Evolutionary conservation across 2,888 invertebrate genomes (phyloP), one percentile per base, ranked within the genome.

Genomic region (Cyclophora punctaria): DNA sequence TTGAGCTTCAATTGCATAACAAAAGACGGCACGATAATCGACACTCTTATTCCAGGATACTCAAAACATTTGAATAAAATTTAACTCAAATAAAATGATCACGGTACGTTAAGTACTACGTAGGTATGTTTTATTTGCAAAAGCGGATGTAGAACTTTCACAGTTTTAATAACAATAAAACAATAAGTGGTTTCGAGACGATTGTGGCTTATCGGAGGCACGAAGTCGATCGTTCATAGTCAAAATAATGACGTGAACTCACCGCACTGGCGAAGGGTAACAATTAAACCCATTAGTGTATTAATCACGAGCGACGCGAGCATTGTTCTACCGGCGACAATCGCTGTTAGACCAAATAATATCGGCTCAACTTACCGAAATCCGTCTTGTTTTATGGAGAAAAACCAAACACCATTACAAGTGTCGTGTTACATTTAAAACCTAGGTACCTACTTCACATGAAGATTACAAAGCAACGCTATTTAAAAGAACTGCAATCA

Each of bases 271-370:
- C 62, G 20, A 20, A 56, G 64, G 63, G 66, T 71, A 75, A 79
- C 79, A 81, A 83, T 84, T 80, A 80, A 73, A 72, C 62, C 70
- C 81, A 84, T 84, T 83, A 81, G 80, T 82, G 80, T 80, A 84
- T 83, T 83, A 86, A 86, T 86, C 78, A 73, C 69, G 54, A 70
- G 59, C 71, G 65, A 63, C 67, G 64, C 64, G 56, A 69, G 78
- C 86, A 87, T 86, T 87, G 86, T 86, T 87, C 83, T 65, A 60
- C 58, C 53, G 66, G 48, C 78, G 82, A 84, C 85, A 83, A 82
- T 83, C 79, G 80, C 67, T 62, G 77, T 81, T 86, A 87, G 86
- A 87, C 86, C 81, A 87, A 86, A 86, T 87, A 87, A 78, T 69
- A 61, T 52, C 71, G 71, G 68, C 69, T 80, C 80, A 63, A 60